Percentiles rank a stretch among this genome's conserved stretches.
Conservation (phyloP, 2,888 invertebrate genomes). For the Drosophila kanekoi region DNA sequence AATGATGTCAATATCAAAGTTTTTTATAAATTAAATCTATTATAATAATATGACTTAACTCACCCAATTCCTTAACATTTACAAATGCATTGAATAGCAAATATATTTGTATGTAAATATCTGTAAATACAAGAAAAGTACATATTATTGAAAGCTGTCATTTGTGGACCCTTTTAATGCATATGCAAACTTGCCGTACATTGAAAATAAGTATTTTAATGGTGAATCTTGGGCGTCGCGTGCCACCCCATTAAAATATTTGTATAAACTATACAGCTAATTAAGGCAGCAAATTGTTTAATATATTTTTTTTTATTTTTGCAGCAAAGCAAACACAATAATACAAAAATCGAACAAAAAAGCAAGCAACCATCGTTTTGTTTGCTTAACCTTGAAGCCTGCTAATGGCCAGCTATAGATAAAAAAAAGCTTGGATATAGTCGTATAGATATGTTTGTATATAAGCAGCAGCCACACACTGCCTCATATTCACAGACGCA, state of each 20-base stretch:
- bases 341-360: slow-evolving; percentile 6
- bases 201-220: neutral
- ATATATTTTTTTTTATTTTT: neutral
- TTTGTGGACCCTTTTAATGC: too few species aligned
- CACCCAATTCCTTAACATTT: too few species aligned
- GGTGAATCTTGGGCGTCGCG: neutral
- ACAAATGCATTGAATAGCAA: too few species aligned
- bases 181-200: slow-evolving; percentile 1
- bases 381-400: slow-evolving; percentile 55
- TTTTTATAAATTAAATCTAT: too few species aligned
- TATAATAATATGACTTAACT: too few species aligned
- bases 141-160: neutral
- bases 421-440: slow-evolving; percentile 32
- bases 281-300: slow-evolving; percentile 13
- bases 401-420: slow-evolving; percentile 47
- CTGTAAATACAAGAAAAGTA: neutral
- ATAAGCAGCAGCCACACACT: slow-evolving; percentile 12
- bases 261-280: slow-evolving; percentile 16
- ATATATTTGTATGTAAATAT: too few species aligned
- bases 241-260: slow-evolving; percentile 7
- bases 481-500: neutral
- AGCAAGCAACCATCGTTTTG: slow-evolving; percentile 32
- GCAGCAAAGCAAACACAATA: slow-evolving; percentile 26
- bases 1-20: too few species aligned
- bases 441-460: slow-evolving; percentile 10